phyloP scores from a whole-genome alignment of 2,797 vertebrate species.

The Enteromius mattozi region DNA sequence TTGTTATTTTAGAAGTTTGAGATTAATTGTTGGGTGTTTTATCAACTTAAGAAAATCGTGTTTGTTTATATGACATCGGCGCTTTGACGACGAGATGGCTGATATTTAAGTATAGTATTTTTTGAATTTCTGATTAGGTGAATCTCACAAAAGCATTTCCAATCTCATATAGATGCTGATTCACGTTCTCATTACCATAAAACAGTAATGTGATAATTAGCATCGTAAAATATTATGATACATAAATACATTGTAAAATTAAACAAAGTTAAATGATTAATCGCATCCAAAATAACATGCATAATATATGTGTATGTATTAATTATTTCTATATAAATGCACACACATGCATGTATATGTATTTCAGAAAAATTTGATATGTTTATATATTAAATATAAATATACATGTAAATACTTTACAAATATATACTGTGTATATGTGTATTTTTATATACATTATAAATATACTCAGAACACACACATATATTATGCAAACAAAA shows the following conservation, averaged over 20 bases:
- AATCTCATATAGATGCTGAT: no score
- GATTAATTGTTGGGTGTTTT: slow-evolving; percentile 15
- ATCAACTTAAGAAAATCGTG: not conserved
- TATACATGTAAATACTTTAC: no score
- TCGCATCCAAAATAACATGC: no score
- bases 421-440: no score
- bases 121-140: not conserved
- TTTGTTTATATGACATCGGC: not conserved
- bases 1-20: slow-evolving; percentile 17
- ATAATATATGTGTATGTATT: no score
- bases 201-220: not conserved
- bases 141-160: not conserved
- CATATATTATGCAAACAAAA: no score
- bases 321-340: no score
- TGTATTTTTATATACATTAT: no score
- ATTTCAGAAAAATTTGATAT: no score
- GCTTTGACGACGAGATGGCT: not conserved
- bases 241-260: not conserved
- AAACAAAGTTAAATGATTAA: not conserved
- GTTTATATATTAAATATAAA: no score
- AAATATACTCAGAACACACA: no score
- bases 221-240: not conserved
- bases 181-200: not conserved
- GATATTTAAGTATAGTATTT: not conserved
- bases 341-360: no score